Percentiles rank a stretch among this genome's conserved stretches.
phyloP scores from a whole-genome alignment of 2,797 vertebrate genomes.

The Gambelia wislizenii region DNA sequence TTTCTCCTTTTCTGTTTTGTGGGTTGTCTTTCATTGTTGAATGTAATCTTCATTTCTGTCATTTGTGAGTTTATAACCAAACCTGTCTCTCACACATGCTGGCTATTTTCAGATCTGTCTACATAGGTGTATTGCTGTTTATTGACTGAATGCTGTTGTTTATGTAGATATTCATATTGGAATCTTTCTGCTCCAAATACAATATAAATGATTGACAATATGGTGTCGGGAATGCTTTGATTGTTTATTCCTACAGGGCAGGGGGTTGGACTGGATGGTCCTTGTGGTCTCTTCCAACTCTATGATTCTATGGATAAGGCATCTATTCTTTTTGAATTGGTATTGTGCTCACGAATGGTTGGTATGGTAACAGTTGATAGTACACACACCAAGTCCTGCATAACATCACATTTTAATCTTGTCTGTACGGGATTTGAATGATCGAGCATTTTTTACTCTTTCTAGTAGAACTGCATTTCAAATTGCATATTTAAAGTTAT shows the following conservation, averaged over 20 bases:
- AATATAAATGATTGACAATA: constrained; percentile 5
- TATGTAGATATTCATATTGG: constrained; percentile 16
- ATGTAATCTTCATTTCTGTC: not conserved
- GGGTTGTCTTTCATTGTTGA: not conserved
- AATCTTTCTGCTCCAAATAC: constrained; percentile 9
- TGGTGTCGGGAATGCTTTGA: no score
- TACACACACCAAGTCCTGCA: constrained; percentile 17
- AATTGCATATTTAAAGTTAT: not conserved
- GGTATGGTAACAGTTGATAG: not conserved
- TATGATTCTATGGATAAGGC: no score
- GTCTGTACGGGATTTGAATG: constrained; percentile 20
- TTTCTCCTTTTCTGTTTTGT: no score
- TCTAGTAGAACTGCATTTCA: not conserved
- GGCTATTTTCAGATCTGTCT: not conserved
- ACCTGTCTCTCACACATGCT: not conserved
- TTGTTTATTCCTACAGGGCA: no score
- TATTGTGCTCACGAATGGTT: constrained; percentile 3
- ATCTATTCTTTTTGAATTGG: constrained; percentile 2
- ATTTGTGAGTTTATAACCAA: constrained; percentile 13
- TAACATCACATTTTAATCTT: constrained; percentile 9
- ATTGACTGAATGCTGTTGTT: not conserved
- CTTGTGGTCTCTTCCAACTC: no score
- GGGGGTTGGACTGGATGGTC: no score
- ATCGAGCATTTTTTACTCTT: not conserved
- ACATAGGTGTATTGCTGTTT: not conserved